These are phyloP conservation scores for Anomalospiza imberbis DNA, from an alignment of 2,797 vertebrate species.

Conservation along the genomic window DNA sequence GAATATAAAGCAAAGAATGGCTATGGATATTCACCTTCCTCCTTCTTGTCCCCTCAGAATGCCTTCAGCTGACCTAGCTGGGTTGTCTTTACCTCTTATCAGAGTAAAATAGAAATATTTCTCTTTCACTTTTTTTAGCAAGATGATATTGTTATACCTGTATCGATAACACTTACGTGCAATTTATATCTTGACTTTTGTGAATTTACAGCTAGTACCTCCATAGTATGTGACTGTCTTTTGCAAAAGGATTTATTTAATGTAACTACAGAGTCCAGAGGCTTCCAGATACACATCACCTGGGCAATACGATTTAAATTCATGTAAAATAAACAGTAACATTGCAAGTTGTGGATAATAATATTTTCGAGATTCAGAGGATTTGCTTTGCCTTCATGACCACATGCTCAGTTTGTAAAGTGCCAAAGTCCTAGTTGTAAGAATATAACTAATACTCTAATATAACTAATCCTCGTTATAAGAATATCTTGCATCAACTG, in stretches of 20 bases:
- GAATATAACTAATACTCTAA: too few species aligned
- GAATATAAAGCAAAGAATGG: background rate
- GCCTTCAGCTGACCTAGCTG: background rate
- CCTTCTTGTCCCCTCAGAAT: background rate
- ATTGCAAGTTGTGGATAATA: background rate
- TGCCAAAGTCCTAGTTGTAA: too few species aligned
- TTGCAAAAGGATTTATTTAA: background rate
- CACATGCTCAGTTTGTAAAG: background rate
- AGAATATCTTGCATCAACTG: background rate
- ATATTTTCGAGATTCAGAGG: background rate
- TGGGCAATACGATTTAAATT: background rate
- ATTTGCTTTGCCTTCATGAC: background rate
- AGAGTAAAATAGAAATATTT: background rate
- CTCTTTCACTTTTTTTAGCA: background rate
- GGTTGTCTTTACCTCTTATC: background rate
- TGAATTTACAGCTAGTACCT: background rate
- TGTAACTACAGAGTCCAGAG: background rate
- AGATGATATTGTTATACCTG: background rate
- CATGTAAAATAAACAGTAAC: background rate
- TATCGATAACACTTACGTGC: background rate
- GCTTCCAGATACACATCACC: background rate
- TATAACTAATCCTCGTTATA: fast-evolving
- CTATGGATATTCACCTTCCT: background rate
- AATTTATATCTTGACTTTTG: background rate
- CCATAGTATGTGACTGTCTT: background rate